Evolutionary conservation across 2,888 invertebrate species (phyloP).

Genomic region (Julus scandinavius): DNA sequence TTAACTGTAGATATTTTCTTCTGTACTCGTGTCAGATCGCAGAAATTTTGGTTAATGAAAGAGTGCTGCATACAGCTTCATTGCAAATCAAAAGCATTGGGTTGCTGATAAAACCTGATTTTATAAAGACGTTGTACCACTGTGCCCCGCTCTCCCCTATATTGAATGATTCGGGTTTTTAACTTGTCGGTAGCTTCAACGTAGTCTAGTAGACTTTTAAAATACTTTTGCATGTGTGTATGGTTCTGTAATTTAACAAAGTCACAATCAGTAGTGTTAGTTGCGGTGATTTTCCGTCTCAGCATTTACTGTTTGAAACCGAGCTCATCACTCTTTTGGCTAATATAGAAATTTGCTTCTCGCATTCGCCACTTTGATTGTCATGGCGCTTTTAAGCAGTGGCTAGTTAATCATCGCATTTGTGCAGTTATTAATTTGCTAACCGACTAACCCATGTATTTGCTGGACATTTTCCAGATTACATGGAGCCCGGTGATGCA

Average conservation of each 20-base stretch:
- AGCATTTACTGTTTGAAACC: slow-evolving; percentile 45
- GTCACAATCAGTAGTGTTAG: background rate
- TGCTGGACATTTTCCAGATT: slow-evolving; percentile 56
- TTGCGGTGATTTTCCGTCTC: slow-evolving; percentile 40
- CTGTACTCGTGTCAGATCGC: too few relatives aligned
- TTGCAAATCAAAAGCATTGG: too few relatives aligned
- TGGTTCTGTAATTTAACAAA: background rate
- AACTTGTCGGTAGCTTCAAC: too few relatives aligned
- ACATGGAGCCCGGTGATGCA: slow-evolving; percentile 65
- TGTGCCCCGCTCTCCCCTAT: too few relatives aligned
- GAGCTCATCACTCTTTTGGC: slow-evolving; percentile 40
- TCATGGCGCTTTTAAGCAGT: background rate
- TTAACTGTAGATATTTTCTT: too few relatives aligned
- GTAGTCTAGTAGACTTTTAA: background rate
- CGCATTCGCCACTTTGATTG: background rate
- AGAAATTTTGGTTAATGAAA: too few relatives aligned
- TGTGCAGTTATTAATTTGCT: background rate
- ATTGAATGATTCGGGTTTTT: too few relatives aligned
- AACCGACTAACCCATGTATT: slow-evolving; percentile 34
- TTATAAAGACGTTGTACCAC: too few relatives aligned
- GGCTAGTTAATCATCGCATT: background rate
- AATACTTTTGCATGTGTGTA: background rate
- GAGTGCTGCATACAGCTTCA: too few relatives aligned
- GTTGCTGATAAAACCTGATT: too few relatives aligned
- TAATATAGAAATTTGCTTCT: background rate